These are phyloP conservation scores for Diorhabda carinulata DNA, from an alignment of 1,140 invertebrate genomes.

Conservation along the genomic window DNA sequence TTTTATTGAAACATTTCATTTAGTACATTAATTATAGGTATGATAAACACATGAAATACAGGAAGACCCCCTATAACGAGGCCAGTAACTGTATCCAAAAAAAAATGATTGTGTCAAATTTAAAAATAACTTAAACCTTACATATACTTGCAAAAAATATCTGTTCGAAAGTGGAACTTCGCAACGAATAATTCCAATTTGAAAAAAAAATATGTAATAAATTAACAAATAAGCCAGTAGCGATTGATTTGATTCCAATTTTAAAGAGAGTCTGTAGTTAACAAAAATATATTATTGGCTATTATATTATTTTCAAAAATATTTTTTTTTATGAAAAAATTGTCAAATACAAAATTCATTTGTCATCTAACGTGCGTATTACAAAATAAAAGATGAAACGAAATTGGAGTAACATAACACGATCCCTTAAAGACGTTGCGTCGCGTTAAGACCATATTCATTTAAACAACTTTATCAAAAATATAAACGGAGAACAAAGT, in stretches of 20 bases:
- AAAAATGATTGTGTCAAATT: slow-evolving; percentile 21
- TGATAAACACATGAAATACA: slow-evolving; percentile 32
- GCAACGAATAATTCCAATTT: neutral
- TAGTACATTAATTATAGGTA: slow-evolving; percentile 35
- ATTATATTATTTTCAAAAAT: no score
- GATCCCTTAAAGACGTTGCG: neutral
- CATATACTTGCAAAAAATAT: slow-evolving; percentile 27
- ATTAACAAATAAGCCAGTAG: no score
- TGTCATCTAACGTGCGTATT: no score
- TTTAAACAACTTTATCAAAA: slow-evolving; percentile 11
- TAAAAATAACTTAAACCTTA: slow-evolving; percentile 33
- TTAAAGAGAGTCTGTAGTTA: no score
- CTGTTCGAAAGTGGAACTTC: neutral
- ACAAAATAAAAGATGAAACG: no score
- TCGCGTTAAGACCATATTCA: slow-evolving; percentile 14
- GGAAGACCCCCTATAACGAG: slow-evolving; percentile 31
- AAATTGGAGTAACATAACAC: no score
- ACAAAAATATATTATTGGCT: no score
- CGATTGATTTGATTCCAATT: no score
- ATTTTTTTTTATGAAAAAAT: no score
- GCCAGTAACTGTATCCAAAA: slow-evolving; percentile 18
- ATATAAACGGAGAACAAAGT: slow-evolving; percentile 15
- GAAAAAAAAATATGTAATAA: neutral
- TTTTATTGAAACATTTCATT: slow-evolving; percentile 36
- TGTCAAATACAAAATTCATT: no score